phyloP scores from a whole-genome alignment of 1,140 invertebrate genomes.

The Drosophila saltans region DNA sequence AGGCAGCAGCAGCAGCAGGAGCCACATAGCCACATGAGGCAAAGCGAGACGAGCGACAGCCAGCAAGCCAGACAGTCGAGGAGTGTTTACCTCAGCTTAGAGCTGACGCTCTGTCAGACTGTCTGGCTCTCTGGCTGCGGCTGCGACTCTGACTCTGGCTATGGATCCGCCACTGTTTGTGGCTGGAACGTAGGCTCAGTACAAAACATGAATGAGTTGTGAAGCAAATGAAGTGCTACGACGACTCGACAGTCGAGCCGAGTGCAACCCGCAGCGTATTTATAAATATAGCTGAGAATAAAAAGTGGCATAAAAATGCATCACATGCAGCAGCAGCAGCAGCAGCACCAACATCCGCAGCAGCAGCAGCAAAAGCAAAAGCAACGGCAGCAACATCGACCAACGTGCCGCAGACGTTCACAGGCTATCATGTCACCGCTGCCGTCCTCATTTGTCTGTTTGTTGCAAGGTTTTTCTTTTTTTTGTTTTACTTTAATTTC shows the following conservation, averaged over 20 bases:
- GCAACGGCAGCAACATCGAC: conserved; percentile 1
- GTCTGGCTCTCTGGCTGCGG: conserved; percentile 42
- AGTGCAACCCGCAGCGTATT: conserved; percentile 76
- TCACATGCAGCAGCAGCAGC: conserved; percentile 61
- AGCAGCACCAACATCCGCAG: conserved; percentile 34
- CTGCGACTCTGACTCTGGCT: conserved; percentile 10
- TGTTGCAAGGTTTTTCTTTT: conserved; percentile 53
- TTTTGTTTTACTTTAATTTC: conserved; percentile 39
- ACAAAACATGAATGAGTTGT: conserved; percentile 82
- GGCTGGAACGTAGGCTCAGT: conserved; percentile 48
- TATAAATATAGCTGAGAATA: conserved; percentile 68
- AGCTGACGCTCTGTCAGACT: conserved; percentile 53
- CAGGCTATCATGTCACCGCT: conserved; percentile 76
- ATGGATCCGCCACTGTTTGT: background rate
- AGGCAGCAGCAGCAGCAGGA: conserved; percentile 48
- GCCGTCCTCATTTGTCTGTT: conserved; percentile 76
- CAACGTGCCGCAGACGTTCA: conserved; percentile 47
- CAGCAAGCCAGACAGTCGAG: conserved; percentile 15
- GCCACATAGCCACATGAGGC: conserved; percentile 56
- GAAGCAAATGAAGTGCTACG: conserved; percentile 81
- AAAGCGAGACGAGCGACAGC: conserved; percentile 37
- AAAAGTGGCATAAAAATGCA: conserved; percentile 66
- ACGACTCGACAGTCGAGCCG: conserved; percentile 45
- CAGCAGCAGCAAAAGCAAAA: conserved; percentile 21
- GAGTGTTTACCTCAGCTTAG: conserved; percentile 79